Conservation (phyloP, 2,113 vertebrate species). For the Lipophrys pholis region DNA sequence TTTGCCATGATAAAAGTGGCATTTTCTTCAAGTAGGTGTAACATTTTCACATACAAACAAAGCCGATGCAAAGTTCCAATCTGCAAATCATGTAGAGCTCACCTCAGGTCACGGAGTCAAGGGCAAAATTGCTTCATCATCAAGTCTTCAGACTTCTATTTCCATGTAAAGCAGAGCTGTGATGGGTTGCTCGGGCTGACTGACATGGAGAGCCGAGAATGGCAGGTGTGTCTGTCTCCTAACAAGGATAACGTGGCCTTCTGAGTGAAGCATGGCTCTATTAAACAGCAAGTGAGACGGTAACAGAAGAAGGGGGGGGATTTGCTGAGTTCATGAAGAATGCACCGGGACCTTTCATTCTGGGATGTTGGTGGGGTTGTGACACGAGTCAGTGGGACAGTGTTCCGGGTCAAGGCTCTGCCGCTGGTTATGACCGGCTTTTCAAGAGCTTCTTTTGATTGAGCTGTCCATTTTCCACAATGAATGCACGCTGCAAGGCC, state of each 20-base stretch:
- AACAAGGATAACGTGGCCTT: constrained; percentile 78
- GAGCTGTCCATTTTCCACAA: constrained; percentile 78
- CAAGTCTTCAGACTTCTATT: constrained; percentile 66
- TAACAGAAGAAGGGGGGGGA: constrained; percentile 2
- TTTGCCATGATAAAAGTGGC: no score
- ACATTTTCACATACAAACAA: no score
- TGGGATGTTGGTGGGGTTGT: constrained; percentile 55
- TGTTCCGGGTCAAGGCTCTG: constrained; percentile 81
- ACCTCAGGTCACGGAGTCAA: constrained; percentile 57
- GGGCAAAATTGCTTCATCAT: constrained; percentile 52
- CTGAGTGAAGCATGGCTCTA: constrained; percentile 78
- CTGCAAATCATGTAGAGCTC: constrained; percentile 49
- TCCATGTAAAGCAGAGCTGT: constrained; percentile 69
- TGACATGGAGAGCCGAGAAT: constrained; percentile 44
- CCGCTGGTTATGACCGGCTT: constrained; percentile 72
- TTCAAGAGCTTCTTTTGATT: constrained; percentile 82
- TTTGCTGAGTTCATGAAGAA: constrained; percentile 43
- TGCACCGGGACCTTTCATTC: constrained; percentile 44
- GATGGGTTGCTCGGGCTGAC: constrained; percentile 62
- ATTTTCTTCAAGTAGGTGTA: no score
- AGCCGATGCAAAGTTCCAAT: constrained; percentile 7
- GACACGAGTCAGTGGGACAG: constrained; percentile 67
- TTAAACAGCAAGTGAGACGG: constrained; percentile 61
- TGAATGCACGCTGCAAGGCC: constrained; percentile 76
- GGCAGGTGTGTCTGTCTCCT: constrained; percentile 60